phyloP scores from a whole-genome alignment of 2,797 vertebrate species.

The Centropyge bicolor region DNA sequence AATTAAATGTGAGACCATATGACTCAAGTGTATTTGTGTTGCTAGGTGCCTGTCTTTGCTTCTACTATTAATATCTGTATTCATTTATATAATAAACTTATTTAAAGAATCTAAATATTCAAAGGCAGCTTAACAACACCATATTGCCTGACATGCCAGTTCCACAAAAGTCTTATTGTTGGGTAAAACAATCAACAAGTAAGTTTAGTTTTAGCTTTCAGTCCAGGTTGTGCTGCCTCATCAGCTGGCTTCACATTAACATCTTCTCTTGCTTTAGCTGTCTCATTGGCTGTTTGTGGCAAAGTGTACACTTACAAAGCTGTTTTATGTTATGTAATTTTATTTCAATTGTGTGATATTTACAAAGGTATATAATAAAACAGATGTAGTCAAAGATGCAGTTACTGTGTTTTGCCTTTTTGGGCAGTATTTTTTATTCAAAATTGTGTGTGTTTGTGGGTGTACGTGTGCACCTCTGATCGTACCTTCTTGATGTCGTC shows the following conservation, averaged over 20 bases:
- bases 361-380: not conserved
- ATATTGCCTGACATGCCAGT: not conserved
- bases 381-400: not conserved
- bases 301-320: not conserved
- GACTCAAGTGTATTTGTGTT: not conserved
- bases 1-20: not conserved
- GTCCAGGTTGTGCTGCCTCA: too few species aligned
- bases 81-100: not conserved
- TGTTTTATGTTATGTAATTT: not conserved
- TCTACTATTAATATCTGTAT: not conserved
- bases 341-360: not conserved
- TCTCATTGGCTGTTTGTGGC: too few species aligned
- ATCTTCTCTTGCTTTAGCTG: not conserved
- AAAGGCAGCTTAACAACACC: not conserved
- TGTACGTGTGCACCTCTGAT: not conserved
- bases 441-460: not conserved
- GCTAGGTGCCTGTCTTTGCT: not conserved
- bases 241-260: not conserved
- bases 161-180: not conserved
- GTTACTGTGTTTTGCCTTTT: not conserved
- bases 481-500: slow-evolving; percentile 89
- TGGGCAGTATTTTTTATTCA: not conserved
- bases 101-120: not conserved
- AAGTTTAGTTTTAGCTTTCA: not conserved
- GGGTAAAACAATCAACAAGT: too few species aligned